These are phyloP conservation scores for Magallana angulata DNA, from an alignment of 1,140 invertebrate genomes.

Conservation along the genomic window DNA sequence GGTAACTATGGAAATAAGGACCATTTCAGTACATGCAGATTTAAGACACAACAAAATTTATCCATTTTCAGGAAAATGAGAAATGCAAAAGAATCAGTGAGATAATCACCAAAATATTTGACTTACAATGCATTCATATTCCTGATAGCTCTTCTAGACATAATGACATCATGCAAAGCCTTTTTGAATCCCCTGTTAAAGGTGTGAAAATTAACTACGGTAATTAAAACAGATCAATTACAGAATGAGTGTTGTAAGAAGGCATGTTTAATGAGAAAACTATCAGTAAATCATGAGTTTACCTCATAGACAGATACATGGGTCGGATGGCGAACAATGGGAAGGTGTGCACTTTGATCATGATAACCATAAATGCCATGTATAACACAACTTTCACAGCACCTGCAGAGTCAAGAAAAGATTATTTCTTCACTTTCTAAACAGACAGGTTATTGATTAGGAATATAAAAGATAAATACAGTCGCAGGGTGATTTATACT, in stretches of 20 bases:
- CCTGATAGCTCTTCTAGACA: conserved; percentile 96
- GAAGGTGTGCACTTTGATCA: conserved; percentile 98
- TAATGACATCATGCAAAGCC: conserved; percentile 97
- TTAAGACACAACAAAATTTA: not conserved
- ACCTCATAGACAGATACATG: conserved; percentile 98
- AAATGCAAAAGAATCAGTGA: no score
- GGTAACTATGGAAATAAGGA: conserved; percentile 82
- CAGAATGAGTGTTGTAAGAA: no score
- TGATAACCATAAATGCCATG: conserved; percentile 95
- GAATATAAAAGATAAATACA: not conserved
- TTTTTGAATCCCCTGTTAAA: conserved; percentile 95
- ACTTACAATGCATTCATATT: conserved; percentile 97
- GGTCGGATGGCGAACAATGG: conserved; percentile 98
- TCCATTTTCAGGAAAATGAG: no score
- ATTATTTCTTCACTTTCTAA: conserved; percentile 97
- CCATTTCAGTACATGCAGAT: not conserved
- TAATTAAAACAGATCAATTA: not conserved
- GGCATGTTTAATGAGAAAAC: no score
- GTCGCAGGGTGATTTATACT: no score
- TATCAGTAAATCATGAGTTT: conserved; percentile 57
- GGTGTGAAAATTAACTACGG: not conserved
- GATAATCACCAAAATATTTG: no score
- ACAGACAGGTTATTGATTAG: conserved; percentile 90
- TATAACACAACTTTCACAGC: conserved; percentile 93
- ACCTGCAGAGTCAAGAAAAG: conserved; percentile 88